Conservation (phyloP, 2,797 vertebrate species). For the Paratrypauchen microcephalus region DNA sequence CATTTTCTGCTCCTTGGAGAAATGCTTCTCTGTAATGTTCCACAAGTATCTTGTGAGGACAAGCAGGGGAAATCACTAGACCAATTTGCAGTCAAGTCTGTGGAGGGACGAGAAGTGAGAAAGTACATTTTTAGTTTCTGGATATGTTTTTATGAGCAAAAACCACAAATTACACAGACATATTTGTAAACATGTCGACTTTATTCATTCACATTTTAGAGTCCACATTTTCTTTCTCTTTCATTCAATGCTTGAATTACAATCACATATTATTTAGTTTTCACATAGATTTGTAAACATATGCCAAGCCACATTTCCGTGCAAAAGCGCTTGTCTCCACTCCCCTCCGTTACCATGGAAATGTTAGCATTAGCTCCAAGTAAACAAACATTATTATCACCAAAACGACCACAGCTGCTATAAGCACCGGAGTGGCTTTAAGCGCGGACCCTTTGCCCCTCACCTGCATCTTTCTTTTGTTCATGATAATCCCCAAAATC, state of each 20-base stretch:
- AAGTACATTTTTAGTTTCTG: too few species aligned
- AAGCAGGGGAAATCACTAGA: too few species aligned
- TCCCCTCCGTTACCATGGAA: slow-evolving; percentile 65
- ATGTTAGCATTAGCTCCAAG: slow-evolving; percentile 68
- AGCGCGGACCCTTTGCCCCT: slow-evolving; percentile 46
- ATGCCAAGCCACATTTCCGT: neutral
- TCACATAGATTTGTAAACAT: neutral
- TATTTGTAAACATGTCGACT: slow-evolving; percentile 8
- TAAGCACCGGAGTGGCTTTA: slow-evolving; percentile 58
- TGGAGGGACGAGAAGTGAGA: too few species aligned
- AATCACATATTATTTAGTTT: neutral
- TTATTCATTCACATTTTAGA: slow-evolving; percentile 45
- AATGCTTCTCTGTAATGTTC: too few species aligned
- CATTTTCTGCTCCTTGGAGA: too few species aligned
- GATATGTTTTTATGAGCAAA: too few species aligned
- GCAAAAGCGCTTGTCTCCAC: slow-evolving; percentile 16
- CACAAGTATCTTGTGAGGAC: too few species aligned
- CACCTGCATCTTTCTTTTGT: slow-evolving; percentile 53
- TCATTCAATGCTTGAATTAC: neutral
- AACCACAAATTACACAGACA: neutral
- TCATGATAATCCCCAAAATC: slow-evolving; percentile 53
- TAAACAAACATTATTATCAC: slow-evolving; percentile 71
- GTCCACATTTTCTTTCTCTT: slow-evolving; percentile 1
- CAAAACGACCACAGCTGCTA: slow-evolving; percentile 60
- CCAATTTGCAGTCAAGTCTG: too few species aligned